Percentiles rank a stretch among this genome's conserved stretches.
These are phyloP conservation scores for Nesidiocoris tenuis DNA, from an alignment of 2,888 invertebrate species.

Conservation along the genomic window DNA sequence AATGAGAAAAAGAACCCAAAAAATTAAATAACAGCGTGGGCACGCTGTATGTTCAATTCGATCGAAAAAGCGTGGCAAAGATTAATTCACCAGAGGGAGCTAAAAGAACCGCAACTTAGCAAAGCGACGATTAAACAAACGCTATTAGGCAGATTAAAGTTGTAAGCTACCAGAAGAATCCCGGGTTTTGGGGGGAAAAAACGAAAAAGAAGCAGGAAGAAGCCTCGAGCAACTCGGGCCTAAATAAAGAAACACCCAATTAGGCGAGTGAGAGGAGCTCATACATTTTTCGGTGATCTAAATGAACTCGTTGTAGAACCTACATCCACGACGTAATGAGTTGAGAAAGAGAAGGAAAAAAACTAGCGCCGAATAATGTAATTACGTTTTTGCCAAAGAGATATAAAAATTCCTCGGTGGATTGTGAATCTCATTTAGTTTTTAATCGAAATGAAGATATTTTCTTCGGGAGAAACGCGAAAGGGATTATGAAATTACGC, in stretches of 20 bases:
- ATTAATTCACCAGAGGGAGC: background rate
- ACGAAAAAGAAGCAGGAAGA: background rate
- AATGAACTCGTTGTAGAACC: background rate
- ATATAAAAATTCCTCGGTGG: background rate
- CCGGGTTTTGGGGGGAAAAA: background rate
- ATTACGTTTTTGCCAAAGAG: background rate
- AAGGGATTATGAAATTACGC: no score
- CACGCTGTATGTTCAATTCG: no score
- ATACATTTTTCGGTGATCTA: conserved; percentile 16
- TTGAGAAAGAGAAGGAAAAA: background rate
- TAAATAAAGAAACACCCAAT: conserved; percentile 22
- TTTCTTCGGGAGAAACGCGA: no score
- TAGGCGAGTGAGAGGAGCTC: conserved; percentile 18
- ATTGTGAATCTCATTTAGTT: background rate
- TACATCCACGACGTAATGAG: background rate
- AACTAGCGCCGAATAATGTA: background rate
- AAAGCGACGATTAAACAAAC: conserved; percentile 20
- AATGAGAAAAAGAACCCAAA: no score
- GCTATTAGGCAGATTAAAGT: conserved; percentile 29
- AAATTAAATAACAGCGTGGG: no score
- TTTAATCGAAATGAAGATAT: background rate
- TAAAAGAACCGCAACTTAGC: background rate
- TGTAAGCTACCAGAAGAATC: background rate
- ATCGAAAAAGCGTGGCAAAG: background rate
- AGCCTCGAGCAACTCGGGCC: background rate